A percentile compares a stretch with the other conserved stretches of the same genome.
phyloP scores from a whole-genome alignment of 1,140 invertebrate genomes.

The Semibalanus balanoides region DNA sequence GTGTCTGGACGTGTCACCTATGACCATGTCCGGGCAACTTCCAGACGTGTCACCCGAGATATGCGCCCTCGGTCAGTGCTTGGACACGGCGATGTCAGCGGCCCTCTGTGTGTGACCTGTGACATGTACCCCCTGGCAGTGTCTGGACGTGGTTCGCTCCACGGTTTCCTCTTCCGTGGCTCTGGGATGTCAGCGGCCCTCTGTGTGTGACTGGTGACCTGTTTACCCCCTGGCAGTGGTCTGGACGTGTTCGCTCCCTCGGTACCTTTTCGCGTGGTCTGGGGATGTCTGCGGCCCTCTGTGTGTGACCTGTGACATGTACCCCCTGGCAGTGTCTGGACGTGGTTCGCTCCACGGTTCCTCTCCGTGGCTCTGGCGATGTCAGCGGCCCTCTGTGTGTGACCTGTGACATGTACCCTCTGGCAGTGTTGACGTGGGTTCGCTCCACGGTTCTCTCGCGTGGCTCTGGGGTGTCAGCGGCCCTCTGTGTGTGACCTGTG shows the following conservation, averaged over 20 bases:
- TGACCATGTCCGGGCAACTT: too few species aligned
- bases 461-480: conserved; percentile 10
- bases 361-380: conserved; percentile 41
- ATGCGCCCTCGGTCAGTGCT: not conserved
- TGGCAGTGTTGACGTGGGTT: too few species aligned
- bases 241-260: too few species aligned
- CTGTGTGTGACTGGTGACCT: too few species aligned
- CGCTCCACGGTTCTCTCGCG: too few species aligned
- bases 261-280: too few species aligned
- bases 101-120: conserved; percentile 4
- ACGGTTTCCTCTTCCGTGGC: conserved; percentile 50
- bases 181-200: conserved; percentile 23
- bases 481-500: conserved; percentile 12
- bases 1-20: conserved; percentile 3
- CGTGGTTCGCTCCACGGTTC: conserved; percentile 53
- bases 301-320: conserved; percentile 16
- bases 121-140: not conserved
- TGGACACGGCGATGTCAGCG: conserved; percentile 8
- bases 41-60: too few species aligned
- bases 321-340: conserved; percentile 49
- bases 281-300: conserved; percentile 10
- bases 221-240: too few species aligned
- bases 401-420: too few species aligned
- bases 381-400: too few species aligned
- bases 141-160: conserved; percentile 40